Percentiles rank a stretch among this genome's conserved stretches.
These are phyloP conservation scores for Triplophysa yarkandensis DNA, from an alignment of 2,797 vertebrate genomes.

Conservation along the genomic window DNA sequence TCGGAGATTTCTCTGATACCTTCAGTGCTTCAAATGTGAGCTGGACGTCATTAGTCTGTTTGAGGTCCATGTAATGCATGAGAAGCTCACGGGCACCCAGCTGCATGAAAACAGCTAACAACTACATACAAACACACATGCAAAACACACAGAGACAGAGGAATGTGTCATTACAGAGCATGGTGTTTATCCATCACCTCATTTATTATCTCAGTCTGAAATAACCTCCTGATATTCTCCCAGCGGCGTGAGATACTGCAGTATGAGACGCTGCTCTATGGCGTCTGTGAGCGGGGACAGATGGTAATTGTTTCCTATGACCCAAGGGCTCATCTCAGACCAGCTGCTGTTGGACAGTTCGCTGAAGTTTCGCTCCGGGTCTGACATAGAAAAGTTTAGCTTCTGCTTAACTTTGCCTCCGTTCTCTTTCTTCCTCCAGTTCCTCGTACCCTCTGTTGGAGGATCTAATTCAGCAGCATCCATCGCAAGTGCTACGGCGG, in stretches of 20 bases:
- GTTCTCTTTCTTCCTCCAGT: slow-evolving; percentile 77
- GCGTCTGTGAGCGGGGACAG: slow-evolving; percentile 93
- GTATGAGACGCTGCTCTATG: slow-evolving; percentile 95
- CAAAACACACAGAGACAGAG: neutral
- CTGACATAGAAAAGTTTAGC: slow-evolving; percentile 86
- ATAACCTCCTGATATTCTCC: slow-evolving; percentile 98
- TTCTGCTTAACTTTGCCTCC: slow-evolving; percentile 90
- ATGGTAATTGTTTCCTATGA: slow-evolving; percentile 97
- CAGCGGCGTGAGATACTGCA: slow-evolving; percentile 95
- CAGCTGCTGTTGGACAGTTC: slow-evolving; percentile 99
- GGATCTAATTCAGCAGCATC: slow-evolving; percentile 65
- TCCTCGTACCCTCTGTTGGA: slow-evolving; percentile 57
- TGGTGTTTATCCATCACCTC: too few species aligned
- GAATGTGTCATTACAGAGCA: too few species aligned
- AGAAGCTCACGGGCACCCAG: slow-evolving; percentile 94
- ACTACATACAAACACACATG: slow-evolving; percentile 66
- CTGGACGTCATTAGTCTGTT: slow-evolving; percentile 94
- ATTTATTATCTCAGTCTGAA: too few species aligned
- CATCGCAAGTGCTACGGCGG: slow-evolving; percentile 62
- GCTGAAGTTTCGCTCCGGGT: slow-evolving; percentile 87
- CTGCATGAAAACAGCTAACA: slow-evolving; percentile 98
- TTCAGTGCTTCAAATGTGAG: slow-evolving; percentile 98
- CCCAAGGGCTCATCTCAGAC: slow-evolving; percentile 99
- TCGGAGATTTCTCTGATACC: slow-evolving; percentile 68
- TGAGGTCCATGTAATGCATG: slow-evolving; percentile 97